Percentiles rank a stretch among this genome's conserved stretches.
phyloP scores from a whole-genome alignment of 2,888 invertebrate genomes.

The Trissolcus japonicus region DNA sequence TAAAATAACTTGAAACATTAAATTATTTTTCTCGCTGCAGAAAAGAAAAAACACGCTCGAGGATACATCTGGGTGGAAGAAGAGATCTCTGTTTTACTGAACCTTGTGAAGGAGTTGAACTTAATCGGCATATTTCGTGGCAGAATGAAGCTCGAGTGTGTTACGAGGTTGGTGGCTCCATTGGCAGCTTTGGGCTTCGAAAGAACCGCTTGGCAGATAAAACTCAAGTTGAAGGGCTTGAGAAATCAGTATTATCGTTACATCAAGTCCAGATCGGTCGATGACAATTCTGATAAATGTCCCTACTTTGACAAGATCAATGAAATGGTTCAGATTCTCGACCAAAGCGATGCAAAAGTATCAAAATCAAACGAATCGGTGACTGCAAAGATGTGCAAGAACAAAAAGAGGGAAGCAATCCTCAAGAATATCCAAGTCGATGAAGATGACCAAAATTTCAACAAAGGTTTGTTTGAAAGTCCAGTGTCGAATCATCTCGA shows the following conservation, averaged over 20 bases:
- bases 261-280: constrained; percentile 29
- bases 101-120: constrained; percentile 57
- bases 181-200: constrained; percentile 53
- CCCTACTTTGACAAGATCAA: constrained; percentile 63
- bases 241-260: constrained; percentile 60
- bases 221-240: constrained; percentile 61
- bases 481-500: not conserved
- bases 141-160: constrained; percentile 60
- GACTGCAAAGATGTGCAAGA: not conserved
- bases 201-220: constrained; percentile 61
- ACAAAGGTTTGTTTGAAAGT: constrained; percentile 1
- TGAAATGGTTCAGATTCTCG: constrained; percentile 53
- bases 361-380: not conserved
- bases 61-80: constrained; percentile 60
- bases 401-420: constrained; percentile 22
- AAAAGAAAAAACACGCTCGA: constrained; percentile 47
- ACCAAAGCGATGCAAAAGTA: not conserved
- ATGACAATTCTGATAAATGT: constrained; percentile 51
- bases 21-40: constrained; percentile 15
- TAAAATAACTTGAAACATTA: not conserved
- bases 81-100: constrained; percentile 58
- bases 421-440: constrained; percentile 41
- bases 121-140: constrained; percentile 53
- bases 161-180: constrained; percentile 56
- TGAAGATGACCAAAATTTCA: constrained; percentile 44